Evolutionary conservation across 2,113 vertebrate species (phyloP).

Genomic region (Lagenorhynchus albirostris): DNA sequence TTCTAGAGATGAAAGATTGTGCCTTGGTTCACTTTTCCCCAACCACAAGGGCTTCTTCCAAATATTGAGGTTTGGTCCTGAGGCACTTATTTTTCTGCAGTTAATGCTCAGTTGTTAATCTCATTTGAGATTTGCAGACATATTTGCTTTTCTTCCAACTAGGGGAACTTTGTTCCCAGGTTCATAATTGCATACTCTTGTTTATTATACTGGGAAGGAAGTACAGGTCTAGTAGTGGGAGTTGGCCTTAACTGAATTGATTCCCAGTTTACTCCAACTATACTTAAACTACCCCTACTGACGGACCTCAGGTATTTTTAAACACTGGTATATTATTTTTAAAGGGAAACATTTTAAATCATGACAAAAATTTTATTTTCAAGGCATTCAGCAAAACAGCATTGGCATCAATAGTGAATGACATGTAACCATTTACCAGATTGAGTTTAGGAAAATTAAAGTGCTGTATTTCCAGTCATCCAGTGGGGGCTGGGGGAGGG

Average conservation of each 20-base stretch:
- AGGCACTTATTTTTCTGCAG: background rate
- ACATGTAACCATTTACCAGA: background rate
- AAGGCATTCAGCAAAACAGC: background rate
- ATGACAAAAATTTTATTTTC: background rate
- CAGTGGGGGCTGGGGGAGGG: background rate
- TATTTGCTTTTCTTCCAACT: conserved; percentile 34
- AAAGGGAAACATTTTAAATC: background rate
- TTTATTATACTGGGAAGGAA: conserved; percentile 40
- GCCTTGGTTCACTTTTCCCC: background rate
- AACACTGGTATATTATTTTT: background rate
- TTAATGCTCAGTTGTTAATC: conserved; percentile 1
- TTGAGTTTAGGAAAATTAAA: background rate
- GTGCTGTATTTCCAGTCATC: background rate
- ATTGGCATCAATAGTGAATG: background rate
- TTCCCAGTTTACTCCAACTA: background rate
- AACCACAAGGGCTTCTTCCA: background rate
- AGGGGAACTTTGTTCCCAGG: conserved; percentile 37
- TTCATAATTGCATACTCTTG: background rate
- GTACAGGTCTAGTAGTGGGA: background rate
- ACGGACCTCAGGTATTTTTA: background rate
- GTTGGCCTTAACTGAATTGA: background rate
- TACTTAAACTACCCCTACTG: background rate
- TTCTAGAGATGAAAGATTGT: background rate
- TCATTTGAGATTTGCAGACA: background rate
- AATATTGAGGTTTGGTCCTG: background rate